These are phyloP conservation scores for Bactericera cockerelli DNA, from an alignment of 1,140 invertebrate species.

Conservation along the genomic window DNA sequence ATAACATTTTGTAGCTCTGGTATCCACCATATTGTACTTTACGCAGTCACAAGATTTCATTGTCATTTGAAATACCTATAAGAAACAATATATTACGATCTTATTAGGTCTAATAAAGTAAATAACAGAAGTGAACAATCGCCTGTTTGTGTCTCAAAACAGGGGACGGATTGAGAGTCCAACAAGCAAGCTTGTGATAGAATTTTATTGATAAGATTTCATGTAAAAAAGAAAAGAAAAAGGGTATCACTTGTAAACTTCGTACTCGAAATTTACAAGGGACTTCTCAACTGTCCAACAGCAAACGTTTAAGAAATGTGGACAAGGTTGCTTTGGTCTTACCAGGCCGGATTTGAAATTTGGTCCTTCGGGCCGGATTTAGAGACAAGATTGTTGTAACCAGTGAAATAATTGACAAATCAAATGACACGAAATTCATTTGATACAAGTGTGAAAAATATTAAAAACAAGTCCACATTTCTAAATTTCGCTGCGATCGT, in stretches of 20 bases:
- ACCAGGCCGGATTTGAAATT: too few relatives aligned
- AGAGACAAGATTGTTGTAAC: too few relatives aligned
- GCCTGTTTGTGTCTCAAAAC: background rate
- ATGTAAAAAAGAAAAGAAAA: background rate
- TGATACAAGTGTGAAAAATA: too few relatives aligned
- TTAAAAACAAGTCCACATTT: background rate
- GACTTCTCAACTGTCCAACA: conserved; percentile 6
- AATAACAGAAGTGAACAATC: conserved; percentile 2
- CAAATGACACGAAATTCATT: too few relatives aligned
- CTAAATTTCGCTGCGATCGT: background rate
- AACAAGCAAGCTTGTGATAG: conserved; percentile 6
- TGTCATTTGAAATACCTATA: too few relatives aligned
- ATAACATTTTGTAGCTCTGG: too few relatives aligned
- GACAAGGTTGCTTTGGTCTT: background rate
- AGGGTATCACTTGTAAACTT: background rate
- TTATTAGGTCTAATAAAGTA: background rate
- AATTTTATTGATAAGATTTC: background rate
- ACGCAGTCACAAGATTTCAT: too few relatives aligned
- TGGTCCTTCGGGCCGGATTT: too few relatives aligned
- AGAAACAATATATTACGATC: too few relatives aligned
- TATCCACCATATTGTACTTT: too few relatives aligned
- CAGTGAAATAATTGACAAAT: too few relatives aligned
- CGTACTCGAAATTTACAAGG: background rate
- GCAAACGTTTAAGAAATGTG: background rate
- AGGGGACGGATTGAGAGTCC: conserved; percentile 5